Base-by-base conservation (phyloP, 2,113 vertebrate species). In the Pterophyllum scalare region DNA sequence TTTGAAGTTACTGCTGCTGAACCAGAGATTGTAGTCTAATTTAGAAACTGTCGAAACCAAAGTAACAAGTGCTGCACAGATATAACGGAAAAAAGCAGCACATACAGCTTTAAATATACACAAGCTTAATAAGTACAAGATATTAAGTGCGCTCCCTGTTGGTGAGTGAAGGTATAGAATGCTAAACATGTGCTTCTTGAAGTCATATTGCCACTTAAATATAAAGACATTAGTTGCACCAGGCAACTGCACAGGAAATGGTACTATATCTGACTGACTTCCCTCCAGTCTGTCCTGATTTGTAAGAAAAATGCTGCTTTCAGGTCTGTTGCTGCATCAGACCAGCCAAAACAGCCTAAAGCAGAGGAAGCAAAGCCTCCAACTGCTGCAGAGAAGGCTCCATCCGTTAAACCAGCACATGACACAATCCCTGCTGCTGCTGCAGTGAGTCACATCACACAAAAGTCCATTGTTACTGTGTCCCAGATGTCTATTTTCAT, bases 401-500 rank as follows among this genome's bases (percentile, higher is more conserved):
- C 46, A 43, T 58, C 80, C 1, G 38, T 33, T 49, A 79, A 88
- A 67, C 74, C 80, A 10, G 79, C 64, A 24, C 33, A 24, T 64
- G 79, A 88, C 28, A 17, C 46, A 4, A 31, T 28, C n/a, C 77
- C 81, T 10, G 35, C 35, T 67, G 52, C 89, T 74, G 74, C 83
- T 33, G 9, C 77, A 31, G 93, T 95, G 75, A 91, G 91, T 92
- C 62, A 14, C 11, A 59, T 35, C 57, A 64, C 76, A 54, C 22
- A 35, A 9, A 35, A 33, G 24, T 26, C 56, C 3, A 1, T 12
- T 22, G 17, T 62, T 31, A 12, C 70, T 35, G 12, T 7, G 4
- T 61, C 57, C 33, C 20, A 19, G 52, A 20, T 35, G 31, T 67
- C 38, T 76, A 1, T 79, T 88, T 76, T 26, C 22, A 26, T 8